phyloP scores from a whole-genome alignment of 2,113 vertebrate species.

The Cettia cetti region DNA sequence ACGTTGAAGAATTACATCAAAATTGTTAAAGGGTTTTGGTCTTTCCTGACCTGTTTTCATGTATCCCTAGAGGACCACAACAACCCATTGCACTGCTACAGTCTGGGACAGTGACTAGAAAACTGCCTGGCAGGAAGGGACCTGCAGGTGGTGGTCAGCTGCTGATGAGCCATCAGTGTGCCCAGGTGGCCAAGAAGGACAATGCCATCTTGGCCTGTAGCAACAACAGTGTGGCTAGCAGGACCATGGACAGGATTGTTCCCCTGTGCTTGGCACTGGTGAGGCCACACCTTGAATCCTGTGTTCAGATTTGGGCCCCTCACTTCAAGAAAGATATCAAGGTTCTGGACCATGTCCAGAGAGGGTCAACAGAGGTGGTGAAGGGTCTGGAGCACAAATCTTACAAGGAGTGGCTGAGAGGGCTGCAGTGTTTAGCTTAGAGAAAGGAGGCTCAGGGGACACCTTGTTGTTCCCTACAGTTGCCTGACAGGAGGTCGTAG shows the following conservation, averaged over 20 bases:
- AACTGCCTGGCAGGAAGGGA: neutral
- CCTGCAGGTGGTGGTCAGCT: neutral
- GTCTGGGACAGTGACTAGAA: neutral
- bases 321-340: fast-evolving
- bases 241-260: fast-evolving
- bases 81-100: fast-evolving
- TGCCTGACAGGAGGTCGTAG: neutral
- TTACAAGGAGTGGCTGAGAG: neutral
- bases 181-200: neutral
- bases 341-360: fast-evolving
- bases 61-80: neutral
- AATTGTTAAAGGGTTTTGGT: neutral
- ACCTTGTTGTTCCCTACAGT: neutral
- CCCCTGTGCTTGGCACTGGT: neutral
- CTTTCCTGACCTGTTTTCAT: neutral
- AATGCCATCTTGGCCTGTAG: neutral
- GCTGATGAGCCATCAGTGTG: neutral
- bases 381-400: neutral
- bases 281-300: neutral
- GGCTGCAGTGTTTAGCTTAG: neutral
- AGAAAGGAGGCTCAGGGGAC: neutral
- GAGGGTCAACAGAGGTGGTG: fast-evolving
- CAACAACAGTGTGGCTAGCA: neutral
- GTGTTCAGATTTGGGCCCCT: neutral
- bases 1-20: neutral